Percentiles rank a stretch among this genome's conserved stretches.
Evolutionary conservation across 2,888 invertebrate genomes (phyloP).

Genomic region (Tetanocera ferruginea): DNA sequence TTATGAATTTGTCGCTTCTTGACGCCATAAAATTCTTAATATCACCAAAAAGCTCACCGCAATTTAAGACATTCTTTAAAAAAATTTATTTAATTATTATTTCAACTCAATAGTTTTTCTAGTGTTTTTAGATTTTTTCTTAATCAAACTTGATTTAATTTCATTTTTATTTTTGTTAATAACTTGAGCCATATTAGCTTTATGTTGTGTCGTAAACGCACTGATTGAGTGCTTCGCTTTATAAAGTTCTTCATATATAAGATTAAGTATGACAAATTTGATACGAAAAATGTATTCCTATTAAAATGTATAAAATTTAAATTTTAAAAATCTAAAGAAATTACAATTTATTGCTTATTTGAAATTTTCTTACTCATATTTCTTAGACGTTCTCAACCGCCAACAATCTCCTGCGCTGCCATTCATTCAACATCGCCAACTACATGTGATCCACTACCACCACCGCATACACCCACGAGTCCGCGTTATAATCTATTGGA

Average conservation of each 20-base stretch:
- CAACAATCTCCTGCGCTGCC: conserved; percentile 46
- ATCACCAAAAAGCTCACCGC: neutral
- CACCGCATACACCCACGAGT: conserved; percentile 32
- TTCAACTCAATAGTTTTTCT: neutral
- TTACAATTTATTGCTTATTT: neutral
- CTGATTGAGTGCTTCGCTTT: too few relatives aligned
- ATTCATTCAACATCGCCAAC: conserved; percentile 42
- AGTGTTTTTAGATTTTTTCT: too few relatives aligned
- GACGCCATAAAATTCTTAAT: neutral
- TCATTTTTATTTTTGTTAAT: too few relatives aligned
- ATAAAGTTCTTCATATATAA: too few relatives aligned
- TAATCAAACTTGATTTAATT: too few relatives aligned
- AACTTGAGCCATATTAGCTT: too few relatives aligned
- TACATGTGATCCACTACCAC: conserved; percentile 17
- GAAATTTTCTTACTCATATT: neutral
- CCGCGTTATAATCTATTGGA: conserved; percentile 48
- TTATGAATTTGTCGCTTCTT: neutral
- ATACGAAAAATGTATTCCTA: too few relatives aligned
- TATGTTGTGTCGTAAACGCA: too few relatives aligned
- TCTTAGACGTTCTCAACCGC: conserved; percentile 48
- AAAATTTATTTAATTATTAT: neutral
- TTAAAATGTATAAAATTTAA: too few relatives aligned
- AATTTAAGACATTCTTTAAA: neutral
- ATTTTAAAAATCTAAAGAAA: too few relatives aligned
- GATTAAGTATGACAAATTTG: too few relatives aligned